Evolutionary conservation across 2,888 invertebrate genomes (phyloP).

Genomic region (Aspidiotus rigidus): DNA sequence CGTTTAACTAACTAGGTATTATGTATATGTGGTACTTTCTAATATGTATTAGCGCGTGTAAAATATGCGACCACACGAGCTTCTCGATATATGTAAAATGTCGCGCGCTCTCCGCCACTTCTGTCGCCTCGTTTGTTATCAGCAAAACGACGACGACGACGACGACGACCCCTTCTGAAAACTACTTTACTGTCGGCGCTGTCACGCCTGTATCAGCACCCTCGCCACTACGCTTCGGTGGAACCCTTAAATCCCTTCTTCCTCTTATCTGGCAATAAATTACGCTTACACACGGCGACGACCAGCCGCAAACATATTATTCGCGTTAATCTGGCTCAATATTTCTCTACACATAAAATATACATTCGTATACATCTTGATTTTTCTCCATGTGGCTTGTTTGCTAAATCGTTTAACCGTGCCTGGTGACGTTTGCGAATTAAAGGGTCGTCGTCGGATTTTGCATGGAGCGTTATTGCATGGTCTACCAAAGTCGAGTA

Average conservation of each 20-base stretch:
- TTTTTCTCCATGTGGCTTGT: no score
- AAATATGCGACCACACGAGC: not conserved
- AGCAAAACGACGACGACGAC: not conserved
- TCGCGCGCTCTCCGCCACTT: not conserved
- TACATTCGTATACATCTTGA: no score
- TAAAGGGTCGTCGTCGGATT: no score
- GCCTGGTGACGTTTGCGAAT: no score
- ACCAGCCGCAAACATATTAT: not conserved
- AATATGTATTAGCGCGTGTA: not conserved
- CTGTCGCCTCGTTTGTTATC: not conserved
- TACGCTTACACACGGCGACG: not conserved
- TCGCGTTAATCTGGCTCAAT: no score
- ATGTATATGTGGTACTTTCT: not conserved
- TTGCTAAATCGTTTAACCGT: no score
- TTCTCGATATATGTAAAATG: constrained; percentile 1
- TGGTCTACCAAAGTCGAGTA: no score
- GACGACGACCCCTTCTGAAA: not conserved
- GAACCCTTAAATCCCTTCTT: not conserved
- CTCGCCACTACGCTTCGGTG: not conserved
- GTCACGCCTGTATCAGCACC: constrained; percentile 1
- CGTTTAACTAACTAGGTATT: not conserved
- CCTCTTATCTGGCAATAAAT: not conserved
- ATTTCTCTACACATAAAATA: no score
- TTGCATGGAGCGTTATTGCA: no score
- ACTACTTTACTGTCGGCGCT: not conserved